Base-by-base conservation (phyloP, 2,797 vertebrate genomes). In the Danio albolineatus region DNA sequence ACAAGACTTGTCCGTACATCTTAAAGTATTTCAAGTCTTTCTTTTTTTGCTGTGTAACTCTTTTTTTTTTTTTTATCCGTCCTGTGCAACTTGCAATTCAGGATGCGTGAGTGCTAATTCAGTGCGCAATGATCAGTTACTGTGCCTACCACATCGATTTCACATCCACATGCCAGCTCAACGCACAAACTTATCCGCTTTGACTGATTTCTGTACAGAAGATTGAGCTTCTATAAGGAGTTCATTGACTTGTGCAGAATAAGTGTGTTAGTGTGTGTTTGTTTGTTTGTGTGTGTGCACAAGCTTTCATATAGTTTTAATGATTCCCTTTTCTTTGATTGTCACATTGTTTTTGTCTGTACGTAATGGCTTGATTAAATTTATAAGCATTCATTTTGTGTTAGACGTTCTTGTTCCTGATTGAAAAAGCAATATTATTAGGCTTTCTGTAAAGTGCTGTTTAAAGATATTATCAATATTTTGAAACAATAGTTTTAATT, bases 181-280 rank as follows among this genome's bases (percentile, higher is more conserved):
- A 69, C 28, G n/a, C n/a, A 46, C 16, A 61, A 46, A 67, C 17
- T 73, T 62, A 61, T 81, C 19, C 57, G 56, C 57, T 62, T 43
- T 17, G 28, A 43, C 74, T 75, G 14, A 66, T 44, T 21, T 28
- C 54, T 49, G 56, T 56, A 54, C 72, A 17, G n/a, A 61, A 43
- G 72, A 59, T n/a, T 77, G 56, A 46, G 17, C 21, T 73, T 39
- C 67, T 74, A 81, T 49, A 6, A 39, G 67, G 12, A 74, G 59
- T 4, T 8, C 74, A 78, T 44, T 77, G 54, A 48, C 54, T 72
- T 64, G n/a, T 60, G 28, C 64, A 56, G 10, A 51, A 67, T 28
- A 13, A 59, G 21, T 43, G 9, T 28, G 28, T n/a, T n/a, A n/a
- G n/a, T 28, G 28, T 28, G 28, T 28, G 28, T 28, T 1, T 28